Percentiles rank a stretch among this genome's conserved stretches.
Evolutionary conservation across 2,113 vertebrate genomes (phyloP).

Genomic region (Proteles cristata): DNA sequence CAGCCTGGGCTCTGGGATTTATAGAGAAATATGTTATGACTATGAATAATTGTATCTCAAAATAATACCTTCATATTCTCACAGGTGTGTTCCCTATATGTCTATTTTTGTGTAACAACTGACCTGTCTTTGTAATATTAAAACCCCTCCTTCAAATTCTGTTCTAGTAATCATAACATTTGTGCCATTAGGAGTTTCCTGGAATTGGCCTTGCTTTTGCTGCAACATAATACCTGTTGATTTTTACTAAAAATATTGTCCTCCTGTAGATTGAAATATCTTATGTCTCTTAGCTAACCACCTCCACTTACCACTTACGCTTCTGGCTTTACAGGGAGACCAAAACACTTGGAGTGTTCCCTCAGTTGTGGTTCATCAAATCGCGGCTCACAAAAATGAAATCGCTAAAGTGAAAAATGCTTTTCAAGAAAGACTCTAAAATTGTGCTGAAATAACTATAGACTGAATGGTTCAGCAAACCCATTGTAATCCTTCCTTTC

Average conservation of each 20-base stretch:
- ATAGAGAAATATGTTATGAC: background rate
- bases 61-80: background rate
- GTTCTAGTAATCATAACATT: background rate
- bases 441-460: background rate
- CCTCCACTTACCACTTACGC: background rate
- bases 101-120: background rate
- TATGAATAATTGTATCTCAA: background rate
- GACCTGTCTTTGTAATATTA: background rate
- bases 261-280: background rate
- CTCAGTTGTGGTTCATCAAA: background rate
- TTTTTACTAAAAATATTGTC: background rate
- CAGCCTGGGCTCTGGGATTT: background rate
- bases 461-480: background rate
- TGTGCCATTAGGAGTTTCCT: background rate
- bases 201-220: background rate
- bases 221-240: background rate
- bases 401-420: background rate
- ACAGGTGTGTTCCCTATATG: background rate
- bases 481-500: background rate
- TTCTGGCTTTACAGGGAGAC: background rate
- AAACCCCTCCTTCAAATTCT: background rate
- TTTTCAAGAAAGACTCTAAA: background rate
- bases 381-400: constrained; percentile 2
- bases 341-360: background rate
- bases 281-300: background rate